Evolutionary conservation across 2,113 vertebrate genomes (phyloP).

Genomic region (Cettia cetti): DNA sequence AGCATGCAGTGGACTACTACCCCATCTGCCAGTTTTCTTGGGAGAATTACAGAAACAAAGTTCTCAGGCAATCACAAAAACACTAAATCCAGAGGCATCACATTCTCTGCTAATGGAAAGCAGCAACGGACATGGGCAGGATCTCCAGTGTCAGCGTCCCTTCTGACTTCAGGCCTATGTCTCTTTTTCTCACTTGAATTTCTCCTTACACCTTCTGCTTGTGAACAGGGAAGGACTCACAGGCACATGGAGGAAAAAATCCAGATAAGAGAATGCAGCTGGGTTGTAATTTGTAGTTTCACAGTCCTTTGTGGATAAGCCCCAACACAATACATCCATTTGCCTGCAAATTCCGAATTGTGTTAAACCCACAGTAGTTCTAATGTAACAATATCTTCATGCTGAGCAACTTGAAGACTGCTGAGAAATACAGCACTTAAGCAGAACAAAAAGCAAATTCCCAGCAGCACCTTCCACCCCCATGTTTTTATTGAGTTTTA

Average conservation of each 20-base stretch:
- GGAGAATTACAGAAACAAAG: background rate
- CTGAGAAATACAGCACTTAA: constrained; percentile 70
- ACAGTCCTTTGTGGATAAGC: constrained; percentile 63
- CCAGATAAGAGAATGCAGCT: constrained; percentile 52
- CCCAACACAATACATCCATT: constrained; percentile 70
- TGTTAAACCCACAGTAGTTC: constrained; percentile 66
- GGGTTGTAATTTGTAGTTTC: constrained; percentile 67
- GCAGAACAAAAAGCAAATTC: constrained; percentile 71
- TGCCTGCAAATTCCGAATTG: constrained; percentile 71
- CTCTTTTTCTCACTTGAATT: background rate
- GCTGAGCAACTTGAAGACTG: constrained; percentile 69
- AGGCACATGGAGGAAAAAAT: background rate
- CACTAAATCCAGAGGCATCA: background rate
- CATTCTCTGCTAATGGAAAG: background rate
- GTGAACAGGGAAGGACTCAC: background rate
- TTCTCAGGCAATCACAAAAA: background rate
- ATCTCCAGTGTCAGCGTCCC: background rate
- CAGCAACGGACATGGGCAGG: accelerated
- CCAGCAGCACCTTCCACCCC: constrained; percentile 68
- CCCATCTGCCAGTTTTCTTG: background rate
- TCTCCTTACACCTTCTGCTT: background rate
- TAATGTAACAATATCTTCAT: constrained; percentile 68
- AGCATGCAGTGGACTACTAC: background rate
- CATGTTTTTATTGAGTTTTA: constrained; percentile 65
- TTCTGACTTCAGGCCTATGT: background rate